Percentiles rank a stretch among this genome's conserved stretches.
Conservation (phyloP, 1,140 invertebrate species). For the Drosophila hydei region DNA sequence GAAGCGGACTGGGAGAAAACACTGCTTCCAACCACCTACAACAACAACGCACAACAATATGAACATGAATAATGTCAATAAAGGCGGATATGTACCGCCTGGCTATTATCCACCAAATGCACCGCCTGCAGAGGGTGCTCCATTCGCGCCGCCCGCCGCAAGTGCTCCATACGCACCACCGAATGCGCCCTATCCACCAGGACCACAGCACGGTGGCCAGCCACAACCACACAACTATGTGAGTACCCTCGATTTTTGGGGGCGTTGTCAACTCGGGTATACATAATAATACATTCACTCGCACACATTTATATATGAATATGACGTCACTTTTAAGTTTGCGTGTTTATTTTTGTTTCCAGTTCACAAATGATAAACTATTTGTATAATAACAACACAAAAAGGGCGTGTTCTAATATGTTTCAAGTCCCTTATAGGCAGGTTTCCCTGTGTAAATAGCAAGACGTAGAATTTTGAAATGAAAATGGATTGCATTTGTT, state of each 20-base stretch:
- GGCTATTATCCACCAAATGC: slow-evolving; percentile 69
- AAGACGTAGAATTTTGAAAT: neutral
- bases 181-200: slow-evolving; percentile 24
- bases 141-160: slow-evolving; percentile 16
- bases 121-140: slow-evolving; percentile 56
- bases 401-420: neutral
- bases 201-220: neutral
- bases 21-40: slow-evolving; percentile 30
- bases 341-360: neutral
- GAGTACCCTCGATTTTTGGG: slow-evolving; percentile 19
- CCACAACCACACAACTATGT: slow-evolving; percentile 27
- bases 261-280: slow-evolving; percentile 27
- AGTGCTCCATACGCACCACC: slow-evolving; percentile 22
- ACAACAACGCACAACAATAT: slow-evolving; percentile 34
- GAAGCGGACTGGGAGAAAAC: slow-evolving; percentile 28
- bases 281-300: no score
- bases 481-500: neutral
- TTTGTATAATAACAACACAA: no score
- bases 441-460: neutral
- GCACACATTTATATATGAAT: no score
- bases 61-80: slow-evolving; percentile 67
- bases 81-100: slow-evolving; percentile 74
- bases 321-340: slow-evolving; percentile 1
- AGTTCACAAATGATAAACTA: neutral
- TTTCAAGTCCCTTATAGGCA: neutral